Evolutionary conservation across 2,113 vertebrate genomes (phyloP), one percentile per base, ranked within the genome.

Genomic region (Turdus rufiventris): DNA sequence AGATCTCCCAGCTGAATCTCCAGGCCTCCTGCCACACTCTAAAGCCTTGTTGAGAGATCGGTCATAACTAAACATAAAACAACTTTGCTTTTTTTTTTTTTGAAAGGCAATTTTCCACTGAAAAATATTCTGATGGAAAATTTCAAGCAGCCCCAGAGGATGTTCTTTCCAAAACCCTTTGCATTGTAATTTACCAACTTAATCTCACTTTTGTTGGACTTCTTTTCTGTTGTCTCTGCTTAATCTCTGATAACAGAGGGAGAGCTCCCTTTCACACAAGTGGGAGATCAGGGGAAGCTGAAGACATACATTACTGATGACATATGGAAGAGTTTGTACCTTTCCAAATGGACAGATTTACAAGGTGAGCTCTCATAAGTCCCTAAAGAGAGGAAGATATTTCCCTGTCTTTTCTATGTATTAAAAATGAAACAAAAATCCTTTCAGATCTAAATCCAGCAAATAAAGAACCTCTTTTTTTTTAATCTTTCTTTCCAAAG

Each of bases 41-140:
- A 87, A 63, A 88, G 48, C 61, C 70, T 92, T 84, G 38, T 56
- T 96, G 87, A 78, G 81, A 91, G 61, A 58, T 24, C 65, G 88
- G 88, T 70, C 51, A 17, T 77, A 94, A 74, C 20, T 58, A 66
- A 54, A 66, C 76, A 81, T 56, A 75, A 51, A 84, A 79, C 19
- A 66, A 73, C 73, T 88, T 78, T 53, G 50, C 68, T 60, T 58
- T 77, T 81, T 74, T 48, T 48, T 48, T 48, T 48, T 77, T 57
- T 53, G 56, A 89, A 79, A 88, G 48, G 56, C 91, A 67, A 60
- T 63, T 94, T 96, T 94, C 89, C 88, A 93, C 82, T 94, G 95
- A 88, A 90, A 88, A 86, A 93, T 67, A 60, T 92, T 77, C 92
- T 77, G 60, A 91, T 88, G 91, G 92, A 94, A 96, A 94, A 93